Evolutionary conservation across 2,113 vertebrate species (phyloP).

Genomic region (Poeciliopsis occidentalis): DNA sequence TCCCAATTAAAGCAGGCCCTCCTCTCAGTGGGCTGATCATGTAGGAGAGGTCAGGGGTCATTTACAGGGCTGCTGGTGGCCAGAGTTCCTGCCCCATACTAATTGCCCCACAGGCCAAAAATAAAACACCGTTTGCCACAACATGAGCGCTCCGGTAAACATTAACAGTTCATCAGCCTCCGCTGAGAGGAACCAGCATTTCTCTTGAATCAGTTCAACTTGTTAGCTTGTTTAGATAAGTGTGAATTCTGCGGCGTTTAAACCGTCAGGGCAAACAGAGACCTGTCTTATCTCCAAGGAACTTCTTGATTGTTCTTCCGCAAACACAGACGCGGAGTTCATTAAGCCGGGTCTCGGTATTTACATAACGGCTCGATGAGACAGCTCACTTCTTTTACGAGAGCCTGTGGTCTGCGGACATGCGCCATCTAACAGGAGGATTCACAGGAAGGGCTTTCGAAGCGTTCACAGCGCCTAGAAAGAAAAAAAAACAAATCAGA

Average conservation of each 20-base stretch:
- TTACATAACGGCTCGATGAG: constrained; percentile 62
- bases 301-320: constrained; percentile 30
- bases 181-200: not conserved
- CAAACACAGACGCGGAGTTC: constrained; percentile 39
- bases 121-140: constrained; percentile 33
- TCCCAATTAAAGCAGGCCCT: constrained; percentile 76
- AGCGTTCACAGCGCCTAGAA: not conserved
- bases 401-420: not conserved
- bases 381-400: constrained; percentile 15
- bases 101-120: constrained; percentile 58
- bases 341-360: constrained; percentile 57
- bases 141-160: not conserved
- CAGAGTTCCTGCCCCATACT: constrained; percentile 64
- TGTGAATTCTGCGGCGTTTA: not conserved
- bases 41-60: constrained; percentile 77
- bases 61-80: constrained; percentile 73
- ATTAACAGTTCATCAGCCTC: not conserved
- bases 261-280: not conserved
- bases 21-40: constrained; percentile 75
- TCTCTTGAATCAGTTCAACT: not conserved
- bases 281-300: not conserved
- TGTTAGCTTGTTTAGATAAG: not conserved
- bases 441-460: not conserved
- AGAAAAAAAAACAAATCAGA: not conserved
- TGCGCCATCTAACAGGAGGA: not conserved